Conservation (phyloP, 2,113 vertebrate genomes). For the Nothobranchius furzeri region DNA sequence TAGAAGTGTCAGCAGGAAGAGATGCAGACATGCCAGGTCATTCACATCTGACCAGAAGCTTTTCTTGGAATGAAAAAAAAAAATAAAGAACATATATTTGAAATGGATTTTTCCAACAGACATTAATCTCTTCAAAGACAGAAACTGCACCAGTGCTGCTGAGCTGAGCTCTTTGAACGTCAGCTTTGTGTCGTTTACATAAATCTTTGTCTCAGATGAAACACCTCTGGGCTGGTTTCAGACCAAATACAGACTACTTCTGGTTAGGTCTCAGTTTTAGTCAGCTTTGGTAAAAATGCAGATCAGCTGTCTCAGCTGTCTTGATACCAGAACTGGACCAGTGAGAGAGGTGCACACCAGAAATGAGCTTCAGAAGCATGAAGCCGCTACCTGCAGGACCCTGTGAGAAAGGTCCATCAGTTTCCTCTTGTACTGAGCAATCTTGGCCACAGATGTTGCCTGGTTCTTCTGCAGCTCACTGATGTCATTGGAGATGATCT, state of each 20-base stretch:
- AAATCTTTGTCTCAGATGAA: neutral
- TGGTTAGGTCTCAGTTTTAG: too few species aligned
- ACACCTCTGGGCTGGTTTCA: neutral
- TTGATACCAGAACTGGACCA: too few species aligned
- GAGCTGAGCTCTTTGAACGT: neutral
- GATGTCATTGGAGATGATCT: constrained; percentile 97
- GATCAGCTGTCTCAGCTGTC: too few species aligned
- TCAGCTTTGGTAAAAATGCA: too few species aligned
- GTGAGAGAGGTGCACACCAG: too few species aligned
- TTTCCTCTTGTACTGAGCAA: constrained; percentile 96
- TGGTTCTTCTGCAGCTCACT: constrained; percentile 98
- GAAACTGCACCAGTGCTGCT: neutral
- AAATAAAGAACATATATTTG: neutral
- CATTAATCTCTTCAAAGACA: neutral
- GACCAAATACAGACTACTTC: too few species aligned
- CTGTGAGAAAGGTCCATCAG: constrained; percentile 96
- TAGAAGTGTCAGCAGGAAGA: neutral
- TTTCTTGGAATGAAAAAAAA: neutral
- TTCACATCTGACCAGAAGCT: constrained; percentile 4
- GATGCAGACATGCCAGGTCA: neutral
- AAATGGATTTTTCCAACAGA: neutral
- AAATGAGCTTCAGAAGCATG: neutral
- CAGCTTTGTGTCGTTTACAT: neutral
- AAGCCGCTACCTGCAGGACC: constrained; percentile 87
- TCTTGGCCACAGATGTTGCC: constrained; percentile 94